A percentile compares a stretch with the other conserved stretches of the same genome.
These are phyloP conservation scores for Nannobrachium achirus DNA, from an alignment of 2,113 vertebrate species.

Conservation along the genomic window DNA sequence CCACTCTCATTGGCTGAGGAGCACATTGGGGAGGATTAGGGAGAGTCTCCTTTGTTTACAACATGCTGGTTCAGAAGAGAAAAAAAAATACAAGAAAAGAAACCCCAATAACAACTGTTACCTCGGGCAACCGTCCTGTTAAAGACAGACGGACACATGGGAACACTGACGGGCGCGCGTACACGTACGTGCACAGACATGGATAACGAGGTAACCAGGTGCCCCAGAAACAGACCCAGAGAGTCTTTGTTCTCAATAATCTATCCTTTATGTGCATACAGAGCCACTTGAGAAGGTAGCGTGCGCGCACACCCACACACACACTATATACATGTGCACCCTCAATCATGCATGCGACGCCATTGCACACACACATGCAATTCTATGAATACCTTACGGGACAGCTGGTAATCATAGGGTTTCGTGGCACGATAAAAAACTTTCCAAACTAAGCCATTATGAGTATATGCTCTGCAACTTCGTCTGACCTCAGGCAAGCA, in stretches of 20 bases:
- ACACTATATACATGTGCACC: not conserved
- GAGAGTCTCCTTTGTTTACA: constrained; percentile 79
- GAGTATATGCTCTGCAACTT: constrained; percentile 1
- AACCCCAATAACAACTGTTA: constrained; percentile 74
- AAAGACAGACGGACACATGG: constrained; percentile 33
- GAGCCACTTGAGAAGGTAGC: not conserved
- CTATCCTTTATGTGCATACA: constrained; percentile 10
- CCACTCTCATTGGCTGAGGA: constrained; percentile 60
- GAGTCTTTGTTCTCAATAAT: constrained; percentile 38
- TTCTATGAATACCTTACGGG: constrained; percentile 17
- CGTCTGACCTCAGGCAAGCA: constrained; percentile 6
- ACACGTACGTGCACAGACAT: not conserved
- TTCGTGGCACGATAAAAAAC: constrained; percentile 44
- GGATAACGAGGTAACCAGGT: constrained; percentile 23
- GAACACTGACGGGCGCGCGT: constrained; percentile 10
- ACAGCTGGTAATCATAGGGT: constrained; percentile 23
- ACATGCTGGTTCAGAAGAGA: constrained; percentile 64
- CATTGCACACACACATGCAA: not conserved
- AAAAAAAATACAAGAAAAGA: constrained; percentile 34
- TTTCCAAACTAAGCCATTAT: constrained; percentile 22
- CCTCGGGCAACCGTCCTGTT: constrained; percentile 58
- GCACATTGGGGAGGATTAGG: constrained; percentile 53
- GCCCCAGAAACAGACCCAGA: constrained; percentile 20
- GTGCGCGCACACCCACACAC: not conserved
- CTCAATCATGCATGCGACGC: not conserved